These are phyloP conservation scores for Sesamia nonagrioides DNA, from an alignment of 1,140 invertebrate genomes.

Conservation along the genomic window DNA sequence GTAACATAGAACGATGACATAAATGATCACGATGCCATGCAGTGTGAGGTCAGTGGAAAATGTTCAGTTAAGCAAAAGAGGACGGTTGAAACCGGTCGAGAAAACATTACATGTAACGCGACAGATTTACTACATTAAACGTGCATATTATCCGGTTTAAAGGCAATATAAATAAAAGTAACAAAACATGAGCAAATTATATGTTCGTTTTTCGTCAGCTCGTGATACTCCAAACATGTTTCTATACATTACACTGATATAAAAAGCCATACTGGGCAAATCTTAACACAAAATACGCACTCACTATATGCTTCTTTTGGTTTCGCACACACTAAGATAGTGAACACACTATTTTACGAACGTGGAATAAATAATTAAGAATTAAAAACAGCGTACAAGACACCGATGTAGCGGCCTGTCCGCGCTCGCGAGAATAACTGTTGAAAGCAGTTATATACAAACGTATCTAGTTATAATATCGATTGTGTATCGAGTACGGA, in stretches of 20 bases:
- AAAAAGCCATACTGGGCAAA: slow-evolving; percentile 18
- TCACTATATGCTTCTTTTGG: not conserved
- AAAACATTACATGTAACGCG: slow-evolving; percentile 43
- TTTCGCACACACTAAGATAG: slow-evolving; percentile 26
- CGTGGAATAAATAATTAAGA: slow-evolving; percentile 50
- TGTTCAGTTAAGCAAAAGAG: slow-evolving; percentile 55
- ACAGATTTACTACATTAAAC: slow-evolving; percentile 44
- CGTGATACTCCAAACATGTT: slow-evolving; percentile 41
- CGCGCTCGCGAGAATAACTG: slow-evolving; percentile 78
- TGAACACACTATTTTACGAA: slow-evolving; percentile 40
- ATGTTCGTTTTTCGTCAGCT: slow-evolving; percentile 37
- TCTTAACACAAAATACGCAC: slow-evolving; percentile 43
- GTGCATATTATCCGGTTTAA: slow-evolving; percentile 34
- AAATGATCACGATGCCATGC: slow-evolving; percentile 53
- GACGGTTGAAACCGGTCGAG: slow-evolving; percentile 51
- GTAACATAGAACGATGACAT: slow-evolving; percentile 47
- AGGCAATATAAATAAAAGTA: slow-evolving; percentile 38
- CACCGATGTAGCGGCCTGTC: slow-evolving; percentile 63
- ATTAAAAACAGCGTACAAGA: slow-evolving; percentile 58
- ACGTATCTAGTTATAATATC: slow-evolving; percentile 71
- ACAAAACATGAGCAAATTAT: slow-evolving; percentile 48
- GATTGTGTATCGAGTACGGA: slow-evolving; percentile 79
- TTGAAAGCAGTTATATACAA: slow-evolving; percentile 69
- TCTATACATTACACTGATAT: slow-evolving; percentile 34
- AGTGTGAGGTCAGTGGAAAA: slow-evolving; percentile 55